Evolutionary conservation across 1,140 invertebrate species (phyloP), one percentile per base, ranked within the genome.

Genomic region (Diachasma alloeum): DNA sequence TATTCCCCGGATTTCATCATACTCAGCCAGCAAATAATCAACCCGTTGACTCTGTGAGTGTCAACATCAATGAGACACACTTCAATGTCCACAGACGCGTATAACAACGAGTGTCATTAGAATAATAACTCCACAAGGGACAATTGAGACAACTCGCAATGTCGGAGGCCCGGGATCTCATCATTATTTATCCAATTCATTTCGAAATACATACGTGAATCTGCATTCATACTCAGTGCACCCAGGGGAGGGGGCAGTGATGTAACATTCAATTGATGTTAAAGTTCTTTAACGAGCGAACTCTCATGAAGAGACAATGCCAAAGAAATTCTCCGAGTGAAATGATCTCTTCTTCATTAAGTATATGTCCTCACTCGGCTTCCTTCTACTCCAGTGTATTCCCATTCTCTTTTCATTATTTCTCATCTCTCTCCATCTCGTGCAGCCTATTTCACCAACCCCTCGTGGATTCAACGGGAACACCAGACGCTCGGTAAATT

Each of bases 11-110:
- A 10, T 66, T 74, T 66, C 37, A 66, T 74, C 9, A 36, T 42
- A 74, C 31, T 26, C 36, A 26, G 19, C 37, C 15, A 42, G 68
- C 75, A 56, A 76, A 76, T 76, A 71, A 76, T 70, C 68, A 66
- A 59, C 72, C 24, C 39, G 44, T 37, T 59, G 56, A 36, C 53
- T 36, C 48, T 26, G 36, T 44, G 48, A 56, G 48, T 56, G 9
- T 66, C 53, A 36, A 8, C 17, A 36, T n/a, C 37, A 72, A 71
- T 76, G 37, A 63, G 66, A 44, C 59, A 53, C 59, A 73, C 63
- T 63, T 24, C 24, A 36, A 10, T 13, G 26, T 22, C 13, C 67
- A 39, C 39, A 63, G 19, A 6, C 59, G 10, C 24, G 37, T 24
- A 11, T 19, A 31, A 9, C 76, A 79, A 19, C n/a, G 39, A 75